Conservation (phyloP, 2,797 vertebrate species). For the Galaxias olidus region DNA sequence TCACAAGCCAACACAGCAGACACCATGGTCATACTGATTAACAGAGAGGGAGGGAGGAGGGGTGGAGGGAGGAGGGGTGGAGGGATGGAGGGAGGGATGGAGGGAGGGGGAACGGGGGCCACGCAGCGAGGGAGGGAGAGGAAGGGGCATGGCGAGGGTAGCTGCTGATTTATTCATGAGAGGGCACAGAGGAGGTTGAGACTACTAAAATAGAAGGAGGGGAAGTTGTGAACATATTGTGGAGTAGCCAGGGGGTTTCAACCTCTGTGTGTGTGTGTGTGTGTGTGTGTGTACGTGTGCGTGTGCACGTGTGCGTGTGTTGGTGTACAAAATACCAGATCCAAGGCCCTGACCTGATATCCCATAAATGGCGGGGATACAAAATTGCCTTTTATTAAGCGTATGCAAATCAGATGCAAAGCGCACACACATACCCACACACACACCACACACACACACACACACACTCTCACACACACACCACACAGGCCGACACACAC, state of each 20-base stretch:
- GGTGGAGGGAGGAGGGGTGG: constrained; percentile 2
- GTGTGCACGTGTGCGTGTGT: constrained; percentile 2
- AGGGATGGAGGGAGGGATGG: neutral
- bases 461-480: no score
- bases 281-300: neutral
- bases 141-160: neutral
- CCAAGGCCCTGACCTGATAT: neutral
- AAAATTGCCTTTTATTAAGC: constrained; percentile 7
- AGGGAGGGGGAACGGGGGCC: no score
- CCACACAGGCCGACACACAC: constrained; percentile 14
- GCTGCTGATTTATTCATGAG: constrained; percentile 22
- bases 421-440: constrained; percentile 17
- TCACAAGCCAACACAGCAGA: constrained; percentile 60
- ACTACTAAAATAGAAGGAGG: neutral
- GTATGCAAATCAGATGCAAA: constrained; percentile 28
- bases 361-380: neutral
- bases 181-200: neutral
- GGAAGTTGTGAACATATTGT: constrained; percentile 1
- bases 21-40: constrained; percentile 54
- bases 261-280: constrained; percentile 2
- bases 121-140: no score
- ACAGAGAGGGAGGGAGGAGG: constrained; percentile 22
- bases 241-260: neutral
- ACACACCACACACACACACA: neutral
- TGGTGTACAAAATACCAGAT: neutral